Base-by-base conservation (phyloP, 2,113 vertebrate genomes). In the Takifugu flavidus region DNA sequence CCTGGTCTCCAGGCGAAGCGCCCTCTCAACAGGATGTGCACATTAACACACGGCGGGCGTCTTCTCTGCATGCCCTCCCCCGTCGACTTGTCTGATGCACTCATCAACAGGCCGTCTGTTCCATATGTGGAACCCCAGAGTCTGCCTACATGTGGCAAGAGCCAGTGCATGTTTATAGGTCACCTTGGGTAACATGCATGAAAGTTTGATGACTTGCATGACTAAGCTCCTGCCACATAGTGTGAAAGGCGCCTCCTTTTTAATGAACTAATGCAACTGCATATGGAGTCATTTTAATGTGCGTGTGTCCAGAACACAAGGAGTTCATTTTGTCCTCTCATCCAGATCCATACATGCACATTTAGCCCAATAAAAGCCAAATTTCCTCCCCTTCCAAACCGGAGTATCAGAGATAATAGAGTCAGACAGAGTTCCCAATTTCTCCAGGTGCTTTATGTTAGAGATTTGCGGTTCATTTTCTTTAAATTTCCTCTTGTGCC, bases 21-120 rank as follows among this genome's bases (percentile, higher is more conserved):
- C 20, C 50, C 20, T 77, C 67, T 67, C 78, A 65, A 66, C 83
- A 81, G 77, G 81, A 79, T 67, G 69, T 75, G 27, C 11, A 46
- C 58, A 60, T 70, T 76, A 78, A 43, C 20, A 43, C 72, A 4
- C 69, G 1, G 45, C n/a, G 54, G 72, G 78, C 43, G 79, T 74
- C 66, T 68, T 49, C 67, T 72, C 53, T 69, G 56, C 65, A 1
- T 55, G 56, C 47, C 43, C 66, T 64, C 60, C 26, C 29, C 64
- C 51, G 59, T 75, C 45, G 13, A 26, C 42, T 70, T 13, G 50
- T 67, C 59, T n/a, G 4, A 66, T 47, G 47, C 56, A 62, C 64
- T 10, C 39, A 72, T 72, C 73, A 73, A 52, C 70, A 58, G 56
- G 72, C 58, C 51, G 29, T 69, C 68, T 56, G 61, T 26, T 77